These are phyloP conservation scores for Glareola pratincola DNA, from an alignment of 2,113 vertebrate species.

Conservation along the genomic window DNA sequence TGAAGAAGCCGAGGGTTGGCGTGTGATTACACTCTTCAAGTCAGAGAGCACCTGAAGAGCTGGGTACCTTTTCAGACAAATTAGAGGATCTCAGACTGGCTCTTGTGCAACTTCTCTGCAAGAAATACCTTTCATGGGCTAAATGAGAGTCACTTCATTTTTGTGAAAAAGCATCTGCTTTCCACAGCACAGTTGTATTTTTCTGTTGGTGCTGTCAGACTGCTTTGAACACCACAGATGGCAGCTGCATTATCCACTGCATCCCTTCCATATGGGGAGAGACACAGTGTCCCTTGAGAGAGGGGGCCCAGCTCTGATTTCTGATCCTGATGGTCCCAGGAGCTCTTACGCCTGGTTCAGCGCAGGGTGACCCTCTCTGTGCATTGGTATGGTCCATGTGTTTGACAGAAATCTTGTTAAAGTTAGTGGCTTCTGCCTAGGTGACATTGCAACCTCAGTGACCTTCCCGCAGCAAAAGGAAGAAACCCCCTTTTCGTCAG, in stretches of 20 bases:
- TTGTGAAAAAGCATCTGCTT: neutral
- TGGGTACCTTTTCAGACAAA: neutral
- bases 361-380: neutral
- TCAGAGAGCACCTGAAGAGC: conserved; percentile 10
- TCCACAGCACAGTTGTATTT: neutral
- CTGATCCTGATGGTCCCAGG: neutral
- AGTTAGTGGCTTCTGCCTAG: neutral
- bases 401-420: neutral
- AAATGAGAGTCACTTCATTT: neutral
- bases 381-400: neutral
- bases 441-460: neutral
- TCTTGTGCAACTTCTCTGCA: neutral
- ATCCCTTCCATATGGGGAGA: neutral
- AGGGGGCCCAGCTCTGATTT: neutral
- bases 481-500: neutral
- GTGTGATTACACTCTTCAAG: neutral
- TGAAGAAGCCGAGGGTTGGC: neutral
- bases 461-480: neutral
- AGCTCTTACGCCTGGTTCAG: neutral
- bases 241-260: neutral
- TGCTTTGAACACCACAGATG: neutral
- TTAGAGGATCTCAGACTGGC: neutral
- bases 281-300: rapidly evolving
- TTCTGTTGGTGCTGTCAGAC: neutral
- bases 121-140: neutral